Conservation (phyloP, 2,113 vertebrate genomes). For the Carlito syrichta region DNA sequence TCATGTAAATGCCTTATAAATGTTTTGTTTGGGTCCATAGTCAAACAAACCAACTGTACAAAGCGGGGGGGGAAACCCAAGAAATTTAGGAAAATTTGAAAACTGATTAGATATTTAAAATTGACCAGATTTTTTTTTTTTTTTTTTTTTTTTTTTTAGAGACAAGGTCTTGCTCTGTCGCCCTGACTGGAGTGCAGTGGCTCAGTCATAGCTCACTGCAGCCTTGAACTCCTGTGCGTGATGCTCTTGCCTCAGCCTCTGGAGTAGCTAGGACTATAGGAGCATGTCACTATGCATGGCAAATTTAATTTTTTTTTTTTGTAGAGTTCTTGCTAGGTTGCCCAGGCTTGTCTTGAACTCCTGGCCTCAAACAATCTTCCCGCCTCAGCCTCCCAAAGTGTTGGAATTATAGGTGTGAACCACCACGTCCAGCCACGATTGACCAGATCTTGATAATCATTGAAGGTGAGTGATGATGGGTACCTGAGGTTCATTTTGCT, state of each 20-base stretch:
- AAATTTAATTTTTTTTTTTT: not conserved
- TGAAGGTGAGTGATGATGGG: not conserved
- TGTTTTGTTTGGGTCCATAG: not conserved
- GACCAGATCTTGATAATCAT: not conserved
- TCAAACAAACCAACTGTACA: not conserved
- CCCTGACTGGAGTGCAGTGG: not conserved
- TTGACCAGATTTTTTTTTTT: not conserved
- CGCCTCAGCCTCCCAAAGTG: too few relatives aligned
- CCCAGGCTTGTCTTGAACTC: too few relatives aligned
- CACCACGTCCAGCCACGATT: too few relatives aligned
- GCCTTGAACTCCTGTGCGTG: not conserved
- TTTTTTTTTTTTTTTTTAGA: not conserved
- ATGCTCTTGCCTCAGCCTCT: not conserved
- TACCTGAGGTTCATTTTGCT: not conserved
- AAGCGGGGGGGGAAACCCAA: not conserved
- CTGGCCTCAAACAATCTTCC: too few relatives aligned
- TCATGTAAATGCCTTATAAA: not conserved
- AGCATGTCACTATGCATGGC: not conserved
- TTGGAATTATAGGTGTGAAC: too few relatives aligned
- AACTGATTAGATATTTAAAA: not conserved
- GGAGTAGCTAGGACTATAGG: not conserved
- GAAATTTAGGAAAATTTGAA: not conserved
- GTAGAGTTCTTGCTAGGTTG: not conserved
- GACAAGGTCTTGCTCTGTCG: not conserved
- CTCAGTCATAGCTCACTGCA: not conserved